phyloP scores from a whole-genome alignment of 2,888 invertebrate genomes.

The Agonopterix heracliana region DNA sequence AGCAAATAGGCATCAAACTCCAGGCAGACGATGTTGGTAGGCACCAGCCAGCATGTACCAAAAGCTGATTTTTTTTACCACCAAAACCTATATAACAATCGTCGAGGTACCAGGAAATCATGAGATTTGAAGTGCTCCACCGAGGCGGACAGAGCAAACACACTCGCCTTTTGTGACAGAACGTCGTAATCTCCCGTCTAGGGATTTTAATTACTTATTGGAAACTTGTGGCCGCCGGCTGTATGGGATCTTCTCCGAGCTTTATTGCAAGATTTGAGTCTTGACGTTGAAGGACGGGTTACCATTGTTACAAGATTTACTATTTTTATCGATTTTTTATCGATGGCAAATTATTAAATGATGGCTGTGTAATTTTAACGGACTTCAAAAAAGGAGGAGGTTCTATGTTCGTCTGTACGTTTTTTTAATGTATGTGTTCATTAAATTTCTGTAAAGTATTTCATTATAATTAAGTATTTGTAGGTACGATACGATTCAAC shows the following conservation, averaged over 20 bases:
- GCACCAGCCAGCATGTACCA: no score
- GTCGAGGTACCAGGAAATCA: constrained; percentile 48
- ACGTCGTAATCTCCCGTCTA: constrained; percentile 63
- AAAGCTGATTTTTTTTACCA: background rate
- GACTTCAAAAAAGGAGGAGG: no score
- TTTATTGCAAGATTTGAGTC: constrained; percentile 61
- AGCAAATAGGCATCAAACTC: no score
- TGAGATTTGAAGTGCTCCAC: constrained; percentile 45
- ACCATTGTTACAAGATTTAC: constrained; percentile 1
- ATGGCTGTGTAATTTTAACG: no score
- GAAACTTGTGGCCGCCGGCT: constrained; percentile 73
- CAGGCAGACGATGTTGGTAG: no score
- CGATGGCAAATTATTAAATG: no score
- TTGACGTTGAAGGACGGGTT: constrained; percentile 25
- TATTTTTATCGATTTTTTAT: constrained; percentile 7
- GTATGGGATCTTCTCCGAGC: constrained; percentile 56
- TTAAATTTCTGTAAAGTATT: no score
- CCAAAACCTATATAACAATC: constrained; percentile 15
- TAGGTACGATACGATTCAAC: no score
- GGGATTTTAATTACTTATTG: constrained; percentile 75
- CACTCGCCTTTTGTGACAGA: constrained; percentile 51
- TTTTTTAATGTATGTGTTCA: no score
- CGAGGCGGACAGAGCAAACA: constrained; percentile 55
- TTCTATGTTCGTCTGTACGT: no score
- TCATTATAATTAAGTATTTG: no score